Evolutionary conservation across 2,797 vertebrate species (phyloP).

Genomic region (Amblyopsis hoosieri): DNA sequence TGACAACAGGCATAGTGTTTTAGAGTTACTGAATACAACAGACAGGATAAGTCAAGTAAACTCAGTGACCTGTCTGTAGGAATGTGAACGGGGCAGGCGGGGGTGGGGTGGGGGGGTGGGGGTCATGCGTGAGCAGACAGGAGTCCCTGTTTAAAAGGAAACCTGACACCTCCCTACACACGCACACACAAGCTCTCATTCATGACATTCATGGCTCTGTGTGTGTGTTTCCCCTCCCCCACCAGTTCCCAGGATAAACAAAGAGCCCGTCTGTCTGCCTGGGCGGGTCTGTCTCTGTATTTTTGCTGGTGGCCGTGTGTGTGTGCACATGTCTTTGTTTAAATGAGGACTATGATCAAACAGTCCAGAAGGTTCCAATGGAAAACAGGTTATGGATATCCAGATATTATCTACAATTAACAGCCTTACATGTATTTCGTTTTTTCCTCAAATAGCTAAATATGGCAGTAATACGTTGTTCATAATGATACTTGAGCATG

Average conservation of each 20-base stretch:
- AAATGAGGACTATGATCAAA: too few relatives aligned
- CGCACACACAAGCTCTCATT: slow-evolving; percentile 39
- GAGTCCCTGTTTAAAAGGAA: neutral
- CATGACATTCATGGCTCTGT: neutral
- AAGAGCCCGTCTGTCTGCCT: slow-evolving; percentile 69
- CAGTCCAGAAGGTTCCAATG: too few relatives aligned
- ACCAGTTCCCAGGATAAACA: slow-evolving; percentile 64
- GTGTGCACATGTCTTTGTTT: slow-evolving; percentile 7
- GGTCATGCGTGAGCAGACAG: neutral
- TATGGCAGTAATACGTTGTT: too few relatives aligned
- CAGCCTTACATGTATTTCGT: too few relatives aligned
- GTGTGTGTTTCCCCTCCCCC: slow-evolving; percentile 23
- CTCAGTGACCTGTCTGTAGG: slow-evolving; percentile 19
- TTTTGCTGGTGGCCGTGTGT: slow-evolving; percentile 11
- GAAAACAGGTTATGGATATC: too few relatives aligned
- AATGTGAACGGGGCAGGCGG: slow-evolving; percentile 10
- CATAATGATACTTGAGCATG: too few relatives aligned
- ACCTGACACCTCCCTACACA: slow-evolving; percentile 19
- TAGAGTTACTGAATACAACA: neutral
- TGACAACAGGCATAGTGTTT: slow-evolving; percentile 33
- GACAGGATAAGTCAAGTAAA: slow-evolving; percentile 1
- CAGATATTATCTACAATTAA: too few relatives aligned
- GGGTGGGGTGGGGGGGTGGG: neutral
- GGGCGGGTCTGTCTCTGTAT: neutral
- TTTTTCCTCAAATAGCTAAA: too few relatives aligned